Conservation (phyloP, 2,888 invertebrate genomes). For the Eupeodes luniger region DNA sequence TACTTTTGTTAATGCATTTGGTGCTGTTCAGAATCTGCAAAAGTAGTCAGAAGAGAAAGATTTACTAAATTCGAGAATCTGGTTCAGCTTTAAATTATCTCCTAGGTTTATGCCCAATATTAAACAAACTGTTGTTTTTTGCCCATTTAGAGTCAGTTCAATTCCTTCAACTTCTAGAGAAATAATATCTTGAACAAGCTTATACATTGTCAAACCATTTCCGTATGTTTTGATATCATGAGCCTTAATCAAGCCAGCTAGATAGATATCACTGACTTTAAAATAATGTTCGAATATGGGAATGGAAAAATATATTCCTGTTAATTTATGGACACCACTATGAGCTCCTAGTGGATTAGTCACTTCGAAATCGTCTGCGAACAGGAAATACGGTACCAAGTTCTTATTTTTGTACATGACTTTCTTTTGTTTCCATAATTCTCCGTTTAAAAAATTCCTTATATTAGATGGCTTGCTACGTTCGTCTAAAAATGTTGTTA, state of each 20-base stretch:
- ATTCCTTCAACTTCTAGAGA: conserved; percentile 4
- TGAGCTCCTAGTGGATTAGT: background rate
- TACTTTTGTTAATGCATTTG: conserved; percentile 16
- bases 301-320: conserved; percentile 13
- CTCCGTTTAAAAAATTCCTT: background rate
- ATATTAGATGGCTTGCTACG: background rate
- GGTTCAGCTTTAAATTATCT: conserved; percentile 10
- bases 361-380: background rate
- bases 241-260: conserved; percentile 10
- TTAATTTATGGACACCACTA: conserved; percentile 8
- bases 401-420: conserved; percentile 13
- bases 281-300: background rate
- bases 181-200: conserved; percentile 7
- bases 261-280: conserved; percentile 6
- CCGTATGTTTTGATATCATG: conserved; percentile 3
- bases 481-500: background rate
- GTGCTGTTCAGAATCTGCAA: conserved; percentile 59
- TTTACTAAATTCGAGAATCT: conserved; percentile 55
- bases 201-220: conserved; percentile 9
- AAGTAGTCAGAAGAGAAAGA: conserved; percentile 52
- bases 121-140: background rate
- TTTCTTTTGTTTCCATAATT: conserved; percentile 12
- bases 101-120: background rate
- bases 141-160: background rate
- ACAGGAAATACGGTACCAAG: conserved; percentile 1